Conservation (phyloP, 2,113 vertebrate genomes). For the Cepphus grylle region DNA sequence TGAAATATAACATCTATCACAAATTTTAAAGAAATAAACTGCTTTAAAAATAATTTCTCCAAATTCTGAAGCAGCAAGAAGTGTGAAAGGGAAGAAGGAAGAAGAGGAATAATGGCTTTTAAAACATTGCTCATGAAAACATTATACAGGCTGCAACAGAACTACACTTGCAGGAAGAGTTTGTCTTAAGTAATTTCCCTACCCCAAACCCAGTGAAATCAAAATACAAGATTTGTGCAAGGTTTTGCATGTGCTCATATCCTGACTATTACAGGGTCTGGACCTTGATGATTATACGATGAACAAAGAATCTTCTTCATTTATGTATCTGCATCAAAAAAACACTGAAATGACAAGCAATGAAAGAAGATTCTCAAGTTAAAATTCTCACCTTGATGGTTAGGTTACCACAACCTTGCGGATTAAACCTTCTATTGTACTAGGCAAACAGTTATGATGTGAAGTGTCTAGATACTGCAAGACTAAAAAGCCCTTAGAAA, state of each 20-base stretch:
- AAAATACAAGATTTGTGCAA: neutral
- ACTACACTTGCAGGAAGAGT: neutral
- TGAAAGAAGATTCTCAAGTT: neutral
- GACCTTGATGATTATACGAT: neutral
- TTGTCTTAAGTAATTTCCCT: neutral
- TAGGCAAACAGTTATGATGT: constrained; percentile 16
- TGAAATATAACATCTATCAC: neutral
- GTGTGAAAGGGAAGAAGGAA: neutral
- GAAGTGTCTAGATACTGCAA: neutral
- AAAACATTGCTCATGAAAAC: neutral
- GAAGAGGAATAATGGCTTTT: neutral
- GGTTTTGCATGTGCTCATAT: neutral
- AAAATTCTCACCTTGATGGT: constrained; percentile 3
- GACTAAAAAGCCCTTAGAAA: neutral
- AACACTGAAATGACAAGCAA: neutral
- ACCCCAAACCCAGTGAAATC: neutral
- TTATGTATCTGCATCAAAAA: neutral
- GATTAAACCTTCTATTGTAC: constrained; percentile 25
- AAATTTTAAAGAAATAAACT: neutral
- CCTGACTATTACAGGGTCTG: neutral
- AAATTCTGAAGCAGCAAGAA: neutral
- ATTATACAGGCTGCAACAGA: neutral
- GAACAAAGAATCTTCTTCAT: neutral
- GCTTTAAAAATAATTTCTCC: neutral
- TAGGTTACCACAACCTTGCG: neutral